These are phyloP conservation scores for Cyprinodon variegatus DNA, from an alignment of 2,113 vertebrate species.

Conservation along the genomic window DNA sequence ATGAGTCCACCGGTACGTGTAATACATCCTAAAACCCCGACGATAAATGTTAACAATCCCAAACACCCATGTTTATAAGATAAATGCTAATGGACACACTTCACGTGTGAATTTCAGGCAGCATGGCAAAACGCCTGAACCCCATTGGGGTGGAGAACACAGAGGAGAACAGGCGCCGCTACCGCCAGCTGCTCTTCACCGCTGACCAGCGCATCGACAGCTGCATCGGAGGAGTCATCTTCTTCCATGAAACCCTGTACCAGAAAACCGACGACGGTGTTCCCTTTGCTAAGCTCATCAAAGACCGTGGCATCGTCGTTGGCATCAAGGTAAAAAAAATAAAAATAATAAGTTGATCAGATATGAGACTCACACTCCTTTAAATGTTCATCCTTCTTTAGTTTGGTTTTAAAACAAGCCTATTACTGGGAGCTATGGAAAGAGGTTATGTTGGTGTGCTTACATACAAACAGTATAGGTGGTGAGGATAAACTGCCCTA, in stretches of 20 bases:
- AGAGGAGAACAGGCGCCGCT: slow-evolving; percentile 93
- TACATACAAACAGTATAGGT: slow-evolving; percentile 25
- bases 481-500: slow-evolving; percentile 13
- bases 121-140: slow-evolving; percentile 95
- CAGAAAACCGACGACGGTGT: slow-evolving; percentile 91
- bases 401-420: not conserved
- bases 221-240: slow-evolving; percentile 95
- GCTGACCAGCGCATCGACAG: slow-evolving; percentile 90
- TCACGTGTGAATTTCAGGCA: slow-evolving; percentile 78
- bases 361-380: not conserved
- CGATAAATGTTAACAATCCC: not conserved
- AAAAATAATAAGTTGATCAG: not conserved
- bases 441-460: slow-evolving; percentile 18
- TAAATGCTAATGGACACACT: not conserved
- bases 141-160: slow-evolving; percentile 97
- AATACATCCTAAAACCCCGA: not conserved
- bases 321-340: slow-evolving; percentile 90
- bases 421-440: slow-evolving; percentile 9
- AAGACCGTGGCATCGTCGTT: slow-evolving; percentile 91
- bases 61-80: not conserved
- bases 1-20: slow-evolving; percentile 93
- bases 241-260: slow-evolving; percentile 98
- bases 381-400: slow-evolving; percentile 9
- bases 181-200: slow-evolving; percentile 95
- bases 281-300: slow-evolving; percentile 87